A percentile compares a stretch with the other conserved stretches of the same genome.
Evolutionary conservation across 2,113 vertebrate species (phyloP).

Genomic region (Hippoglossus stenolepis): DNA sequence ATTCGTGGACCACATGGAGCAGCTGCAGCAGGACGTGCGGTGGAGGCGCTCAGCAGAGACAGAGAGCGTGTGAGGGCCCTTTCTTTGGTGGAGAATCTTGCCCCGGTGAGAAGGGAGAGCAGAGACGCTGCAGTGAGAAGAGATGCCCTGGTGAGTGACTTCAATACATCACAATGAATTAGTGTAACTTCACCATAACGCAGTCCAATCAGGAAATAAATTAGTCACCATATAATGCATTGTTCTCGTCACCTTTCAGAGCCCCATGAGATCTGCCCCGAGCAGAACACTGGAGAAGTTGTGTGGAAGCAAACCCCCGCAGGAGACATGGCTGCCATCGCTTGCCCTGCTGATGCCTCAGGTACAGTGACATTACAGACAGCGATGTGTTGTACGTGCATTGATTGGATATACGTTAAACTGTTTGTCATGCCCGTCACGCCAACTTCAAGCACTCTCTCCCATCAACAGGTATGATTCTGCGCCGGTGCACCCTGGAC

Average conservation of each 20-base stretch:
- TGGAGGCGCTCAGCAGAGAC: slow-evolving; percentile 90
- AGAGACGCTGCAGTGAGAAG: slow-evolving; percentile 89
- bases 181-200: background rate
- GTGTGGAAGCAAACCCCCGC: slow-evolving; percentile 94
- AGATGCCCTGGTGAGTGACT: slow-evolving; percentile 90
- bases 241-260: slow-evolving; percentile 76
- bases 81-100: slow-evolving; percentile 91
- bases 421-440: background rate
- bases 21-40: slow-evolving; percentile 91
- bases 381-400: background rate
- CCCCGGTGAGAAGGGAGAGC: slow-evolving; percentile 89
- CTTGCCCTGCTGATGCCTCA: slow-evolving; percentile 92
- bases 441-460: slow-evolving; percentile 8
- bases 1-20: slow-evolving; percentile 91
- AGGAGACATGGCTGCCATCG: slow-evolving; percentile 88
- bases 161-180: background rate
- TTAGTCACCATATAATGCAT: background rate
- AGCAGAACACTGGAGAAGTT: slow-evolving; percentile 87
- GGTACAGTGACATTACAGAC: slow-evolving; percentile 75
- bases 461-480: slow-evolving; percentile 86
- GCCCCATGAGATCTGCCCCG: slow-evolving; percentile 94
- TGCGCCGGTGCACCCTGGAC: slow-evolving; percentile 91
- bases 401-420: background rate
- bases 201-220: background rate
- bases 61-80: slow-evolving; percentile 90